Evolutionary conservation across 2,888 invertebrate species (phyloP), one percentile per base, ranked within the genome.

Genomic region (Polyommatus iphigenia): DNA sequence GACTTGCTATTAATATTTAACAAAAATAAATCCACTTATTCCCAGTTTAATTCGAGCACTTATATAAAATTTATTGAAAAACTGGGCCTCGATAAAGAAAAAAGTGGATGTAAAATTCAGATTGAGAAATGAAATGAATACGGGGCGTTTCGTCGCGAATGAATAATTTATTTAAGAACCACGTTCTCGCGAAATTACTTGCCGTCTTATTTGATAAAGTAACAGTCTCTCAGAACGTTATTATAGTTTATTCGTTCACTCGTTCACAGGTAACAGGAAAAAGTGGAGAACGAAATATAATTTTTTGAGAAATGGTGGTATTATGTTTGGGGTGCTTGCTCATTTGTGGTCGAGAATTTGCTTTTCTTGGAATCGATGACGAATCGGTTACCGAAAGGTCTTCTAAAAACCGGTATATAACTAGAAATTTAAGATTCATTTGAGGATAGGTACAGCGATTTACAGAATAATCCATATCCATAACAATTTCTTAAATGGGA

Each of bases 101-200:
- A 90, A 89, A 87, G 86, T 87, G 86, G 91, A 92, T 91, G 90
- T 90, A 88, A 86, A 90, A 90, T 92, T 92, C 89, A 89, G 93
- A 92, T 92, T 92, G 90, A 87, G 92, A 92, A 94, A 93, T 93
- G 93, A 93, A 94, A 93, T 93, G 92, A 94, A 93, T 93, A 92
- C 92, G 87, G 87, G 91, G 93, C 93, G 90, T 91, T 93, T 92
- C 93, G 92, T 92, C 92, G 91, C 90, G 90, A 86, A 93, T 94
- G 93, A 94, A 93, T 94, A 93, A 94, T 93, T 93, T 94, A 94
- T 94, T 89, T 92, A 90, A 88, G 90, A 91, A 91, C 88, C 90
- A 89, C 89, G 89, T 92, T 91, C 90, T 91, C 90, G 87, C 88
- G 87, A 93, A 93, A 93, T 93, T 93, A 92, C 93, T 92, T 90